Conservation (phyloP, 2,113 vertebrate species). For the Danionella cerebrum region DNA sequence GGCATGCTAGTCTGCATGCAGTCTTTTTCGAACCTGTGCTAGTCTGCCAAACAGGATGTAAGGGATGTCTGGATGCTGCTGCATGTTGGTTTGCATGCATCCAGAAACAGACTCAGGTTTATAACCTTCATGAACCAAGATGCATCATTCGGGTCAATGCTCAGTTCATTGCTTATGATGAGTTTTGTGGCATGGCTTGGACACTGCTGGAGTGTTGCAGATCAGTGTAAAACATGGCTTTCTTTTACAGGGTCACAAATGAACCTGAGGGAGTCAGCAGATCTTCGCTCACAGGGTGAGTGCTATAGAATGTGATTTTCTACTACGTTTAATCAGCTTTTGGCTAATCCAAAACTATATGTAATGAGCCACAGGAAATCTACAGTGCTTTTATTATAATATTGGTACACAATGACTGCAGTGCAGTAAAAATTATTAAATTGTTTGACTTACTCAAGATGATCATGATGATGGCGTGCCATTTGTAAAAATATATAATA, state of each 20-base stretch:
- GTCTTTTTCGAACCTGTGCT: constrained; percentile 14
- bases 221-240: not conserved
- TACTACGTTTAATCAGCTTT: not conserved
- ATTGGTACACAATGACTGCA: too few species aligned
- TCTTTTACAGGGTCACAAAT: constrained; percentile 84
- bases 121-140: too few species aligned
- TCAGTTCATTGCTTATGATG: not conserved
- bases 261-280: constrained; percentile 96
- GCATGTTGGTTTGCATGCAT: constrained; percentile 10
- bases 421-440: too few species aligned
- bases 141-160: not conserved
- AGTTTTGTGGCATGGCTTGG: constrained; percentile 14
- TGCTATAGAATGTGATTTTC: not conserved
- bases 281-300: constrained; percentile 91
- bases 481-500: too few species aligned
- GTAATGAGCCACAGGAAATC: too few species aligned
- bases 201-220: not conserved
- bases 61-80: not conserved
- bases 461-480: too few species aligned
- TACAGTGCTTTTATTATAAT: too few species aligned
- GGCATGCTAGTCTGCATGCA: constrained; percentile 26
- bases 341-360: too few species aligned
- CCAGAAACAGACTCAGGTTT: too few species aligned
- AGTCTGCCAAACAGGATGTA: constrained; percentile 11
- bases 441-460: too few species aligned